Evolutionary conservation across 2,113 vertebrate genomes (phyloP), one percentile per base, ranked within the genome.

Genomic region (Gymnobelideus leadbeateri): DNA sequence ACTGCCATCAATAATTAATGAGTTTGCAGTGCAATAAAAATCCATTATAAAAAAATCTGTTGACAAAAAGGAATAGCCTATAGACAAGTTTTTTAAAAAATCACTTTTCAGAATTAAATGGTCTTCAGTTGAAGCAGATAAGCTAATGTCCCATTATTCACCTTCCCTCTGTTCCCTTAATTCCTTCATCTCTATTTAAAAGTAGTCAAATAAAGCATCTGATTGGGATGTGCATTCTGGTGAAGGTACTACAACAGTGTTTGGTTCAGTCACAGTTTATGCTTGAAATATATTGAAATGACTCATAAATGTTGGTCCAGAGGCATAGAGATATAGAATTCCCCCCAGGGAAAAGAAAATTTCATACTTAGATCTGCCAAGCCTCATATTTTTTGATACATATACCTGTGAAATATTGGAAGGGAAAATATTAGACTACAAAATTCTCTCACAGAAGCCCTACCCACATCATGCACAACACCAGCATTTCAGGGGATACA

Each of bases 41-140:
- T 53, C 52, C 31, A 54, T 51, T 43, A 90, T 51, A 57, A 94
- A 96, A 95, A 96, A 94, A 68, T 68, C 31, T 61, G 92, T 16
- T 94, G 53, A 31, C 50, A 84, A 68, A 68, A 47, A 43, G 52
- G 43, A 50, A 92, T 3, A 92, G 89, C 55, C 90, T 37, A 53
- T 8, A 94, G 92, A 94, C 43, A 93, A 28, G 31, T 61, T 94
- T 2, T 84, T 2, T 28, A 57, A 57, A 68, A n/a, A 68, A n/a
- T 68, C 12, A n/a, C 37, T n/a, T 84, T 43, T 43, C 37, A 84
- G 2, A 84, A 84, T 43, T 43, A 84, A 84, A 84, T 84, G 68
- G n/a, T 43, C 23, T 84, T 21, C n/a, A 84, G 68, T 23, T 43
- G 19, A 84, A 84, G 3, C 16, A 43, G 68, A 23, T 77, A 37